phyloP scores from a whole-genome alignment of 2,797 vertebrate genomes.

The Avahi laniger region DNA sequence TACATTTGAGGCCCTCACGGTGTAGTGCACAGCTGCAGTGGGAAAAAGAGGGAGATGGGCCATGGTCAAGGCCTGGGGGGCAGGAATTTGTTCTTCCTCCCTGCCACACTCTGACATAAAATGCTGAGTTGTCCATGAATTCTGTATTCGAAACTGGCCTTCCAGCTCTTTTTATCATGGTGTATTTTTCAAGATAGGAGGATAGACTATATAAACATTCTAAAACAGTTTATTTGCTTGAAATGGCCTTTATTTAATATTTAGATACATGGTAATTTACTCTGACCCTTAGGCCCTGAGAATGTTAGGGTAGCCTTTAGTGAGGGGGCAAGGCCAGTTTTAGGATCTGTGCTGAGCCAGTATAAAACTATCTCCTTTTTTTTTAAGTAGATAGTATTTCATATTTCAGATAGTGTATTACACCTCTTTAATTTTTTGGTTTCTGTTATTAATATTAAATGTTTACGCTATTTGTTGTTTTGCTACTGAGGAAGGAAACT shows the following conservation, averaged over 20 bases:
- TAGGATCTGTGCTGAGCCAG: background rate
- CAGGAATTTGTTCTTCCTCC: background rate
- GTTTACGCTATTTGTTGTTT: background rate
- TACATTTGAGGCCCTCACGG: background rate
- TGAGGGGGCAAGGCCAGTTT: background rate
- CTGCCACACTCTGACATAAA: background rate
- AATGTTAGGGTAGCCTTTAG: background rate
- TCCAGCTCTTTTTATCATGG: background rate
- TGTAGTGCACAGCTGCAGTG: rapidly evolving
- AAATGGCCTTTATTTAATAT: background rate
- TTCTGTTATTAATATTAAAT: background rate
- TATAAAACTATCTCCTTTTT: background rate
- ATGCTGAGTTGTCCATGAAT: background rate
- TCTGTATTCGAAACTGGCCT: background rate
- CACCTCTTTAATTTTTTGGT: background rate
- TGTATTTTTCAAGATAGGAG: background rate
- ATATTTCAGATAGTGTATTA: background rate
- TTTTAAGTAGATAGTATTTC: background rate
- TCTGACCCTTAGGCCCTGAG: background rate
- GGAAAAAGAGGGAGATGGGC: no score
- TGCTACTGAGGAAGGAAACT: background rate
- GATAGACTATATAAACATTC: background rate
- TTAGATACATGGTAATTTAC: background rate
- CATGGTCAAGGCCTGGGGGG: rapidly evolving
- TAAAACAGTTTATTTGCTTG: background rate